A percentile compares a stretch with the other conserved stretches of the same genome.
Evolutionary conservation across 2,888 invertebrate genomes (phyloP).

Genomic region (Lapara coniferarum): DNA sequence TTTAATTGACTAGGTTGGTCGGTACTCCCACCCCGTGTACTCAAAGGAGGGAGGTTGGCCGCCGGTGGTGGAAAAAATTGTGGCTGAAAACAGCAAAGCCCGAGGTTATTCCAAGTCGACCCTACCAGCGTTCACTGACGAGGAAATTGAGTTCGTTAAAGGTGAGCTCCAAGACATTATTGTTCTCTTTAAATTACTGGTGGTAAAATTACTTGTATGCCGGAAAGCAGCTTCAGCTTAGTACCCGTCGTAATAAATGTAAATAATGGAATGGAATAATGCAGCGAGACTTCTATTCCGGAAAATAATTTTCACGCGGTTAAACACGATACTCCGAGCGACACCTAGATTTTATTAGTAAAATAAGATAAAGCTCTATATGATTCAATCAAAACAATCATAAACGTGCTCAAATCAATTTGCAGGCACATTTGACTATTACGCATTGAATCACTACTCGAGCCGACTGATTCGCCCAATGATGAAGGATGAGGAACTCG

Average conservation of each 20-base stretch:
- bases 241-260: no score
- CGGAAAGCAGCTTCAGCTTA: no score
- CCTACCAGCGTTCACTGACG: constrained; percentile 50
- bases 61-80: constrained; percentile 42
- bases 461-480: constrained; percentile 59
- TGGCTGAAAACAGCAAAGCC: constrained; percentile 46
- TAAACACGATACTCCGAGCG: no score
- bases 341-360: no score
- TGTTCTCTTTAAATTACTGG: neutral
- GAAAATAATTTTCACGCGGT: no score
- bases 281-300: no score
- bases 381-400: no score
- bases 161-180: constrained; percentile 41
- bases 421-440: constrained; percentile 83
- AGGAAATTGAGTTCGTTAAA: constrained; percentile 56
- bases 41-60: constrained; percentile 62
- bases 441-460: constrained; percentile 86
- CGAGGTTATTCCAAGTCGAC: constrained; percentile 48
- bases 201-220: no score
- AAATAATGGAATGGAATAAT: no score
- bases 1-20: constrained; percentile 35
- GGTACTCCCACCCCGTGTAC: constrained; percentile 55
- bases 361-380: no score
- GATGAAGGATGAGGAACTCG: constrained; percentile 44
- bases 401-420: neutral